Evolutionary conservation across 1,140 invertebrate genomes (phyloP).

Genomic region (Vollenhovia emeryi): DNA sequence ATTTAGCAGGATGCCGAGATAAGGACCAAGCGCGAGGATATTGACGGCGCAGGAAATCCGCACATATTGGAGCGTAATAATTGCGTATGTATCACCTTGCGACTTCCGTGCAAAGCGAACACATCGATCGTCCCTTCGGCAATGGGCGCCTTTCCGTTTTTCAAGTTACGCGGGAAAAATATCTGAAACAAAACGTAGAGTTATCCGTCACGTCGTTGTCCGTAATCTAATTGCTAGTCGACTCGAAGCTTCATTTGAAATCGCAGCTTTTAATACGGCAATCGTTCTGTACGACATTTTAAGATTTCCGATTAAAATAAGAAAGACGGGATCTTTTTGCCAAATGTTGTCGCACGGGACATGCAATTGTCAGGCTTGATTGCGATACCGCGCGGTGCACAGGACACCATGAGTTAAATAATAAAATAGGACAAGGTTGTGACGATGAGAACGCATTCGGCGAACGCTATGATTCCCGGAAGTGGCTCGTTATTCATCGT

Average conservation of each 20-base stretch:
- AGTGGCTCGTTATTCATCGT: conserved; percentile 81
- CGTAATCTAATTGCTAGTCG: not conserved
- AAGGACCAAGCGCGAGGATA: not conserved
- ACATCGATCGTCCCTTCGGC: not conserved
- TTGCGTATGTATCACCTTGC: conserved; percentile 7
- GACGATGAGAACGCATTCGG: conserved; percentile 75
- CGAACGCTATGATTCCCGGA: conserved; percentile 78
- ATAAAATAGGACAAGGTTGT: conserved; percentile 81
- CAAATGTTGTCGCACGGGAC: not conserved
- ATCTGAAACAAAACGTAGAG: not conserved
- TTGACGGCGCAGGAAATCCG: not conserved
- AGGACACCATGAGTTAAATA: conserved; percentile 46
- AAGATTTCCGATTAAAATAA: not conserved
- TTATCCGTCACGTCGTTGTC: not conserved
- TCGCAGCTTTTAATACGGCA: not conserved
- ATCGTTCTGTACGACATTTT: not conserved
- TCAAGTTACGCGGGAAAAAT: not conserved
- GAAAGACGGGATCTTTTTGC: not conserved
- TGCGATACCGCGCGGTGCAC: not conserved
- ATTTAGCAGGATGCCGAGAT: conserved; percentile 11
- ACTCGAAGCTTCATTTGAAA: not conserved
- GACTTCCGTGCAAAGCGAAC: not conserved
- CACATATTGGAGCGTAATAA: not conserved
- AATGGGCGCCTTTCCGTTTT: not conserved
- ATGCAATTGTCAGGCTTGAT: not conserved